Evolutionary conservation across 2,113 vertebrate genomes (phyloP).

Genomic region (Sciurus niger): DNA sequence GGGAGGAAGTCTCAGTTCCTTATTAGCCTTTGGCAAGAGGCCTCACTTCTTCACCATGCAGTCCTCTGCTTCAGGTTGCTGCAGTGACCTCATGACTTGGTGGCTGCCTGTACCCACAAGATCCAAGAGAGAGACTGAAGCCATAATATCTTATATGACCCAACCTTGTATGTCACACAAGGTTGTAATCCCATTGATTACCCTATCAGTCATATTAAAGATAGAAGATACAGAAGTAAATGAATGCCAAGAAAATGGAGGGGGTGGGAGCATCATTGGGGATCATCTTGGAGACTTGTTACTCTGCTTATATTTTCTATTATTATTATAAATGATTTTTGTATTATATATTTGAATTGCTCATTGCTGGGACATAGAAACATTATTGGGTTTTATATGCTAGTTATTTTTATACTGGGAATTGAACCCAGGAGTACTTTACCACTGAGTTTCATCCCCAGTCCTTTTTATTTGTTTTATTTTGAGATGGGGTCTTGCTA

Average conservation of each 20-base stretch:
- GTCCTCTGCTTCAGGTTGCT: neutral
- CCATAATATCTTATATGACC: neutral
- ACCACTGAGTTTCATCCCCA: no score
- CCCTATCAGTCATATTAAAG: neutral
- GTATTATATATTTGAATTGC: neutral
- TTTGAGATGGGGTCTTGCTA: no score
- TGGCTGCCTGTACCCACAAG: neutral
- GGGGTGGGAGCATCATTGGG: neutral
- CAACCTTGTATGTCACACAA: neutral
- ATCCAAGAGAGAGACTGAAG: neutral
- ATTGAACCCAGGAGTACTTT: no score
- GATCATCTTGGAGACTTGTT: neutral
- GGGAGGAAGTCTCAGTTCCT: neutral
- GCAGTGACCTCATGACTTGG: neutral
- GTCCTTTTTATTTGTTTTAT: no score
- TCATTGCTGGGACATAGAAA: neutral
- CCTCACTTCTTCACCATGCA: neutral
- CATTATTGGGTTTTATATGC: neutral
- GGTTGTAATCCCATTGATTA: neutral
- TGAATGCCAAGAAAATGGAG: neutral
- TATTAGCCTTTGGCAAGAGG: neutral
- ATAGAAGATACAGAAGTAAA: neutral
- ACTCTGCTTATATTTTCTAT: constrained; percentile 26
- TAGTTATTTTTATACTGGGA: no score
- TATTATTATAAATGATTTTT: neutral